These are phyloP conservation scores for Gallinago undulata DNA, from an alignment of 2,113 vertebrate genomes.

Conservation along the genomic window DNA sequence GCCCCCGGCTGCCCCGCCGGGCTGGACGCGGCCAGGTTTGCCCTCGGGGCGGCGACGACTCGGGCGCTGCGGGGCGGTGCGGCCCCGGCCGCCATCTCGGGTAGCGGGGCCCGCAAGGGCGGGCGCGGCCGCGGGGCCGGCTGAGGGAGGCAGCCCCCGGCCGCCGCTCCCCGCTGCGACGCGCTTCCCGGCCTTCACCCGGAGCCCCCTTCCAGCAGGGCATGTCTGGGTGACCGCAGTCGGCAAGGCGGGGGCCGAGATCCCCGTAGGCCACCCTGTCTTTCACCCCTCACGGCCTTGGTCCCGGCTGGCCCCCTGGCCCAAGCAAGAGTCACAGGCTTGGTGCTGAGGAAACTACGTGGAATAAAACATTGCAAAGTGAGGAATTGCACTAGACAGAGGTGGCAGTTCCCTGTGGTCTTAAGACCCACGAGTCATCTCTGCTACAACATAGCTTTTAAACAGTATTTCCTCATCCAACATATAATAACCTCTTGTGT, in stretches of 20 bases:
- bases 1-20: not conserved
- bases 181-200: not conserved
- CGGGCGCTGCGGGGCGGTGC: not conserved
- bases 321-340: not conserved
- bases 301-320: not conserved
- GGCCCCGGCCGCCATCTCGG: not conserved
- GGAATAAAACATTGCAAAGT: not conserved
- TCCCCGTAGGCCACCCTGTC: accelerated
- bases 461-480: not conserved
- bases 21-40: not conserved
- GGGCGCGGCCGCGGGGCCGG: not conserved
- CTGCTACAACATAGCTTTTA: not conserved
- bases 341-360: not conserved
- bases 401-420: not conserved
- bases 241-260: not conserved
- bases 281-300: not conserved
- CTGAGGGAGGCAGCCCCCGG: not conserved
- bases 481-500: not conserved
- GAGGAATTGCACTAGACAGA: not conserved
- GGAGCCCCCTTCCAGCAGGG: not conserved
- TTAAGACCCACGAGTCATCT: not conserved
- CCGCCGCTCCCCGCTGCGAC: not conserved
- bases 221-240: not conserved
- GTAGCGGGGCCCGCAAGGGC: not conserved
- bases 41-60: not conserved